These are phyloP conservation scores for Andrena bicolor DNA, from an alignment of 2,888 invertebrate species.

Conservation along the genomic window DNA sequence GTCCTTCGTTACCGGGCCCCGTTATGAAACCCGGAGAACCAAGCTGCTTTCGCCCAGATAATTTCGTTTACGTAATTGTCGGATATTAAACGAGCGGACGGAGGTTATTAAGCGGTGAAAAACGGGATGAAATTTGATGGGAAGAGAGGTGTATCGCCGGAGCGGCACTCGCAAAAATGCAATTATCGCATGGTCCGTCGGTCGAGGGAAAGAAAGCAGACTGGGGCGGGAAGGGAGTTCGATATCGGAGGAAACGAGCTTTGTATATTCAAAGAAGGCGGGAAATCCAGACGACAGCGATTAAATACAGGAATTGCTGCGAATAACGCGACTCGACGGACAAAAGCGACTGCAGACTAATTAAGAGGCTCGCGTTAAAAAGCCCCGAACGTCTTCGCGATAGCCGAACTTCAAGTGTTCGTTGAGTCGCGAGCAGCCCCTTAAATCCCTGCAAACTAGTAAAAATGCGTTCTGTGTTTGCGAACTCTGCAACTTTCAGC, in stretches of 20 bases:
- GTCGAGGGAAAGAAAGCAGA: not conserved
- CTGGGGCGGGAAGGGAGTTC: not conserved
- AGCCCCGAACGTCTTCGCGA: conserved; percentile 34
- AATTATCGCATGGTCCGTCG: conserved; percentile 37
- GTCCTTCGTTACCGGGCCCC: conserved; percentile 12
- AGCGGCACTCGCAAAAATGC: conserved; percentile 36
- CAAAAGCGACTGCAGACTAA: conserved; percentile 58
- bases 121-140: conserved; percentile 42
- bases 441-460: too few species aligned
- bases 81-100: conserved; percentile 51
- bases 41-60: conserved; percentile 42
- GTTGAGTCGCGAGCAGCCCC: not conserved
- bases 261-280: conserved; percentile 21
- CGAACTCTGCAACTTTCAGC: too few species aligned
- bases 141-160: conserved; percentile 7
- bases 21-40: conserved; percentile 38
- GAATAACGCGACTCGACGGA: conserved; percentile 57
- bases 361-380: conserved; percentile 57
- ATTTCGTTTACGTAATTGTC: conserved; percentile 60
- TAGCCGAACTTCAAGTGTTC: conserved; percentile 1
- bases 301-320: conserved; percentile 69
- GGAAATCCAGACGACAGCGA: conserved; percentile 53
- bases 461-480: too few species aligned
- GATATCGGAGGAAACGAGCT: conserved; percentile 9
- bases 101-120: conserved; percentile 39